Percentiles rank a stretch among this genome's conserved stretches.
Evolutionary conservation across 2,113 vertebrate genomes (phyloP).

Genomic region (Corythaixoides concolor): DNA sequence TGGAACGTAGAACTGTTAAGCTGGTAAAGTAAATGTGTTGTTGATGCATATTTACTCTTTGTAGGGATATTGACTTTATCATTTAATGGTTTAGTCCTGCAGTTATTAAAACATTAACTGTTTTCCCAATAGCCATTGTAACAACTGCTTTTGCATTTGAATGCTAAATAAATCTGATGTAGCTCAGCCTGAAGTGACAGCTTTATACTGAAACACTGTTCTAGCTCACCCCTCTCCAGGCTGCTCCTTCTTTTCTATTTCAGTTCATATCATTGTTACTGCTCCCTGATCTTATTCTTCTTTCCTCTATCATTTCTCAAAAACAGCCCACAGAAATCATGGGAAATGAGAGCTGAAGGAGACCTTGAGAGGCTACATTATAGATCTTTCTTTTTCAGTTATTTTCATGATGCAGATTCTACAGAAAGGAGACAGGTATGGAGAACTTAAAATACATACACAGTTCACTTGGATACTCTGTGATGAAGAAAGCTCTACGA

Average conservation of each 20-base stretch:
- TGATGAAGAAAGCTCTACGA: background rate
- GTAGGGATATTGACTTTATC: background rate
- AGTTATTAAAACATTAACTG: slow-evolving; percentile 25
- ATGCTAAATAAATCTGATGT: background rate
- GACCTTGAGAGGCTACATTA: fast-evolving
- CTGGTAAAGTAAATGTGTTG: background rate
- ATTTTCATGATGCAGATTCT: background rate
- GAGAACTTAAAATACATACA: background rate
- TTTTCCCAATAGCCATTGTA: background rate
- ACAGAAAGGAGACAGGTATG: background rate
- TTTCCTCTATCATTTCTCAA: background rate
- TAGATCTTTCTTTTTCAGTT: background rate
- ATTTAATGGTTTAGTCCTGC: background rate
- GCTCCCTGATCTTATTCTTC: background rate
- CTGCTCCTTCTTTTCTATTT: background rate
- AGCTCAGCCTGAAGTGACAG: background rate
- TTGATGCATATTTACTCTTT: background rate
- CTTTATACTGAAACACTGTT: background rate
- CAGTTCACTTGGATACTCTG: background rate
- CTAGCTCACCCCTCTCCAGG: background rate
- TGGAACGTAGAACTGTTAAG: background rate
- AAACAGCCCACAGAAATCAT: background rate
- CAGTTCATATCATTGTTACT: background rate
- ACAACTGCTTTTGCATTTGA: background rate
- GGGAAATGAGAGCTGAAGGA: background rate